Conservation (phyloP, 1,140 invertebrate genomes). For the Sitobion miscanthi region DNA sequence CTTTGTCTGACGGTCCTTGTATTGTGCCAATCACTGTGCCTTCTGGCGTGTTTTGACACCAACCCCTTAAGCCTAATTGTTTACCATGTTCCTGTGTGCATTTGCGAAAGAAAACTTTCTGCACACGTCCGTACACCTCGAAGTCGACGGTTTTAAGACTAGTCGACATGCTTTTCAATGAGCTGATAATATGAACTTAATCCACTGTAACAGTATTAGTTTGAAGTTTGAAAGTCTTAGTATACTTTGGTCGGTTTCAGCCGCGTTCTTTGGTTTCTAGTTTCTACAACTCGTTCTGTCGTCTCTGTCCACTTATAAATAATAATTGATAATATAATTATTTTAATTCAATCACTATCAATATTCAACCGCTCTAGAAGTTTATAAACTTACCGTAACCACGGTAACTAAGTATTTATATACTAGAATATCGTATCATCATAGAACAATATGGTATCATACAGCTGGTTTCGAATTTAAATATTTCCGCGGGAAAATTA, state of each 20-base stretch:
- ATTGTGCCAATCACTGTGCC: conserved; percentile 71
- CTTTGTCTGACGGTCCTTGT: conserved; percentile 67
- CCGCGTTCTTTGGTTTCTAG: too few relatives aligned
- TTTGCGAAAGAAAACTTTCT: conserved; percentile 69
- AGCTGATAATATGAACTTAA: not conserved
- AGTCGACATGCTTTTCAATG: not conserved
- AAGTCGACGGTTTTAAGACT: conserved; percentile 62
- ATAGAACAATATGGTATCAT: not conserved
- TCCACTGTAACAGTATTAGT: not conserved
- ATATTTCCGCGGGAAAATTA: not conserved
- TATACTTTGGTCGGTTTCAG: not conserved
- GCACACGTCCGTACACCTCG: conserved; percentile 69
- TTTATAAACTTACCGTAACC: not conserved
- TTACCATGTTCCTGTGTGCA: conserved; percentile 68
- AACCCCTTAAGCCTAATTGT: conserved; percentile 69
- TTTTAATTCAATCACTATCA: too few relatives aligned
- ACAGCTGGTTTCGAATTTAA: not conserved
- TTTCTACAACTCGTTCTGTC: too few relatives aligned
- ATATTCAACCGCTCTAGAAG: too few relatives aligned
- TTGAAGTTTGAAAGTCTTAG: not conserved
- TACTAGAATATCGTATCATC: not conserved
- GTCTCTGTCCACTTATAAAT: too few relatives aligned
- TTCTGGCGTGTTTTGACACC: conserved; percentile 71
- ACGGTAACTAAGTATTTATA: not conserved
- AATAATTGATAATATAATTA: too few relatives aligned